phyloP scores from a whole-genome alignment of 2,797 vertebrate species.

The Merluccius polli region DNA sequence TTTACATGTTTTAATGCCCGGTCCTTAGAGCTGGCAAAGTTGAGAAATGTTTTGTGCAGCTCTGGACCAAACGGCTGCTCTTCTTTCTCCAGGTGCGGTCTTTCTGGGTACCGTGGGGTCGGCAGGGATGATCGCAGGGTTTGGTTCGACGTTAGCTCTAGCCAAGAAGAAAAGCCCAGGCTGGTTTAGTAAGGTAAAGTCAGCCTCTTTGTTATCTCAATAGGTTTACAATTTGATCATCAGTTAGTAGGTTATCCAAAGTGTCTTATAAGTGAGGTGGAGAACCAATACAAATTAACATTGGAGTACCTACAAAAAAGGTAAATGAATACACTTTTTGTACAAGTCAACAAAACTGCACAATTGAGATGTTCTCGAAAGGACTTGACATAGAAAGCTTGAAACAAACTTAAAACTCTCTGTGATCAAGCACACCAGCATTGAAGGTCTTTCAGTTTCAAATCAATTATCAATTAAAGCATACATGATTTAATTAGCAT shows the following conservation, averaged over 20 bases:
- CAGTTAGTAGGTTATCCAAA: neutral
- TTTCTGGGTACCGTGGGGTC: constrained; percentile 83
- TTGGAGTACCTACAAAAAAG: too few species aligned
- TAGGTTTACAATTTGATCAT: neutral
- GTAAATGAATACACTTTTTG: too few species aligned
- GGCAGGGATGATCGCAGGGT: constrained; percentile 85
- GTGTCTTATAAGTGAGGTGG: neutral
- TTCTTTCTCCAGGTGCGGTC: constrained; percentile 75
- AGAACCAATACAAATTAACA: neutral
- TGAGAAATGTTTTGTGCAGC: neutral
- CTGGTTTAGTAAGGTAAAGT: constrained; percentile 88
- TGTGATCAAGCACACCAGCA: neutral
- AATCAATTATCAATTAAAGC: neutral
- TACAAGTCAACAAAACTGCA: neutral
- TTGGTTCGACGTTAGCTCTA: constrained; percentile 84
- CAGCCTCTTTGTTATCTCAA: neutral
- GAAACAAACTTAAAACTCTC: neutral
- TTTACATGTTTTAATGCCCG: neutral
- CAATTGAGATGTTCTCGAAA: neutral
- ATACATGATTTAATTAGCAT: neutral
- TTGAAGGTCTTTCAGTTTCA: neutral
- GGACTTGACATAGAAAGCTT: neutral
- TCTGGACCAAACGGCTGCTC: neutral
- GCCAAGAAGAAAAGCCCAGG: constrained; percentile 88
- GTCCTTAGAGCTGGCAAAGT: neutral